Conservation (phyloP, 2,113 vertebrate genomes). For the Pao palembangensis region DNA sequence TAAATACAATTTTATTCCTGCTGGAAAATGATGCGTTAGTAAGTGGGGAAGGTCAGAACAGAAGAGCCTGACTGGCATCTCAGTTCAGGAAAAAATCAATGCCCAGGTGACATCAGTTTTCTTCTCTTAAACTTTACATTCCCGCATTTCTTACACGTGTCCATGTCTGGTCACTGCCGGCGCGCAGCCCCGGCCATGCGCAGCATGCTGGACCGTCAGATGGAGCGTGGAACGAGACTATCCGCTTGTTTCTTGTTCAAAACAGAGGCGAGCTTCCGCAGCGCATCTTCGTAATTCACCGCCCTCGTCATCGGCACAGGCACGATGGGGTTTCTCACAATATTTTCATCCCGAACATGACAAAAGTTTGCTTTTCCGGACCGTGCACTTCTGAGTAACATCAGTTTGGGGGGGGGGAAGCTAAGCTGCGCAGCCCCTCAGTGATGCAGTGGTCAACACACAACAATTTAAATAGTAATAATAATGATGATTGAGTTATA, state of each 20-base stretch:
- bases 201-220: constrained; percentile 58
- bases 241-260: constrained; percentile 34
- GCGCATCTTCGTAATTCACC: constrained; percentile 30
- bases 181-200: constrained; percentile 64
- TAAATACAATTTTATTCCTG: constrained; percentile 56
- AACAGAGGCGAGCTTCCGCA: constrained; percentile 36
- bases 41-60: constrained; percentile 36
- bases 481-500: too few relatives aligned
- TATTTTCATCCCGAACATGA: constrained; percentile 16
- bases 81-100: constrained; percentile 35
- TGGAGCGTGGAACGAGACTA: constrained; percentile 38
- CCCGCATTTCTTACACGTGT: constrained; percentile 20
- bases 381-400: constrained; percentile 70
- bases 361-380: constrained; percentile 37
- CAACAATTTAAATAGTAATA: too few relatives aligned
- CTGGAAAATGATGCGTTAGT: constrained; percentile 71
- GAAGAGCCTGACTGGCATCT: constrained; percentile 3
- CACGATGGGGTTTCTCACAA: constrained; percentile 6
- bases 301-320: constrained; percentile 11
- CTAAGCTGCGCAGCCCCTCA: constrained; percentile 16
- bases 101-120: constrained; percentile 32
- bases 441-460: constrained; percentile 16
- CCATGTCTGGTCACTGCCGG: constrained; percentile 42
- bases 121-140: constrained; percentile 7
- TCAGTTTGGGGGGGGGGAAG: constrained; percentile 24